Conservation (phyloP, 1,140 invertebrate species). For the Helicoverpa zea region DNA sequence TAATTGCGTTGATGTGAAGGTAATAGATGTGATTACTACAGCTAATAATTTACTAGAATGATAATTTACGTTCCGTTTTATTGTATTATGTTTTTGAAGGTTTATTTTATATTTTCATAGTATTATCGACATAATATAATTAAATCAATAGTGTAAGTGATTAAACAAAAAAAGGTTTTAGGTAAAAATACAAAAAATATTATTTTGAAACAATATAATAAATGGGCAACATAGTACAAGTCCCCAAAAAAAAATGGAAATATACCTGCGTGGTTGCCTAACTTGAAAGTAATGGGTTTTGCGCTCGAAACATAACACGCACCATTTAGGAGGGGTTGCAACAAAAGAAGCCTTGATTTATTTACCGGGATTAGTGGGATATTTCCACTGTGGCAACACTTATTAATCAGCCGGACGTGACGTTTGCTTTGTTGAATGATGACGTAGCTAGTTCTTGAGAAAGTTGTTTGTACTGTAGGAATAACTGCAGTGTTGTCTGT, state of each 20-base stretch:
- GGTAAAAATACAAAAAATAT: no score
- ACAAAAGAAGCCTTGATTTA: constrained; percentile 53
- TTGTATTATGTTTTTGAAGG: no score
- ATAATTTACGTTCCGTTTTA: not conserved
- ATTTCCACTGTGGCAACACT: constrained; percentile 43
- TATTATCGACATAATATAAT: not conserved
- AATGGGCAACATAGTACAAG: no score
- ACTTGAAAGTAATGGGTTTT: constrained; percentile 36
- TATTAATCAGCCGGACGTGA: constrained; percentile 48
- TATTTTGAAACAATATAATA: no score
- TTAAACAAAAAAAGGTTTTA: no score
- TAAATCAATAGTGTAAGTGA: no score
- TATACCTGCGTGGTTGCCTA: not conserved
- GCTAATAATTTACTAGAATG: not conserved
- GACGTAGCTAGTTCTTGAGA: constrained; percentile 10
- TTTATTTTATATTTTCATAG: not conserved
- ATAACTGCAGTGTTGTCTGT: not conserved
- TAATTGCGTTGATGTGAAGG: not conserved
- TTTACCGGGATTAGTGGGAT: constrained; percentile 47
- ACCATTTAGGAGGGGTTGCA: constrained; percentile 50
- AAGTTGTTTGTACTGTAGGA: not conserved
- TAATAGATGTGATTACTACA: not conserved
- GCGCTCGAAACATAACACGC: constrained; percentile 46
- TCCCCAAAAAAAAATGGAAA: no score
- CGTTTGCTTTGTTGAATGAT: constrained; percentile 31